A percentile compares a stretch with the other conserved stretches of the same genome.
Conservation (phyloP, 2,113 vertebrate genomes). For the Balaeniceps rex region DNA sequence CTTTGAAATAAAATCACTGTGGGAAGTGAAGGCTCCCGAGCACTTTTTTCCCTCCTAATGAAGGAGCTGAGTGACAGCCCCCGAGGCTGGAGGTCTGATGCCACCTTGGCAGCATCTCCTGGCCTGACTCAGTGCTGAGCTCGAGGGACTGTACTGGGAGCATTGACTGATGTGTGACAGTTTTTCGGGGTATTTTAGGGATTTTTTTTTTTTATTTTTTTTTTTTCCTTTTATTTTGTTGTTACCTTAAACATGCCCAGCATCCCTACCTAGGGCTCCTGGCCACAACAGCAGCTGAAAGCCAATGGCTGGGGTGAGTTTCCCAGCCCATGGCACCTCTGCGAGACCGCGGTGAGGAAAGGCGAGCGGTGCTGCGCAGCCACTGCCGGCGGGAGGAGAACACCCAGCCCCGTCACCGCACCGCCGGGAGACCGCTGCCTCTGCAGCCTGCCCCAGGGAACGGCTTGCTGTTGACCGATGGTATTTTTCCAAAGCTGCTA, state of each 20-base stretch:
- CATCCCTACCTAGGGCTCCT: neutral
- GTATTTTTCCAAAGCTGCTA: constrained; percentile 15
- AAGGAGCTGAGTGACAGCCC: constrained; percentile 49
- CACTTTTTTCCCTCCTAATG: neutral
- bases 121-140: neutral
- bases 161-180: neutral
- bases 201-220: too few species aligned
- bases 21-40: neutral
- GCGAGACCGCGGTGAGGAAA: fast-evolving
- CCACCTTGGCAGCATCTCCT: neutral
- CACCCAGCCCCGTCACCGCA: fast-evolving
- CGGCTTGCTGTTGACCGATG: neutral
- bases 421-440: neutral
- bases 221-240: neutral
- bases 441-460: neutral
- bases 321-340: neutral
- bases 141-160: neutral
- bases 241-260: neutral
- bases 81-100: neutral
- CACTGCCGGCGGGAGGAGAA: neutral
- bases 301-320: neutral
- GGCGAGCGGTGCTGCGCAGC: fast-evolving
- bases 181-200: neutral
- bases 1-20: constrained; percentile 8
- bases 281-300: neutral